Evolutionary conservation across 2,888 invertebrate species (phyloP), one percentile per base, ranked within the genome.

Genomic region (Myopa tessellatipennis): DNA sequence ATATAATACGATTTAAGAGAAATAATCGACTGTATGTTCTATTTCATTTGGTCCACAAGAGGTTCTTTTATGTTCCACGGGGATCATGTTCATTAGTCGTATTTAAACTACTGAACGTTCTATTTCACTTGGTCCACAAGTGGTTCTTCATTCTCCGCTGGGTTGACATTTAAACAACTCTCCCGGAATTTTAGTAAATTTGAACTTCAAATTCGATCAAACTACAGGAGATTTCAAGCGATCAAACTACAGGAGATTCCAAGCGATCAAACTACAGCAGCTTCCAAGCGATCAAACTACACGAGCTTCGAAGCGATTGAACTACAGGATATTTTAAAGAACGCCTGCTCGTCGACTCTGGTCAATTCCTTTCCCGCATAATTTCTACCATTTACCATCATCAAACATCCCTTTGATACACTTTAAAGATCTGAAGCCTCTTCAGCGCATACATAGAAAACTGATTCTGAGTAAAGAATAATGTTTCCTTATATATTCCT

Each of bases 31-130:
- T 65, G 65, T 36, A 65, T 36, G 34, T 65, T 65, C 65, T 65
- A 38, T 65, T 65, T 65, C 65, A 65, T 65, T 65, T 65, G 65
- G 34, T 65, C 38, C 34, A 34, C 36, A 65, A 65, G 65, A 65
- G 65, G 65, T 65, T 65, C 65, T 65, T 65, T 65, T 65, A 38
- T 65, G 16, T 38, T 45, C 6, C 10, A 8, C 45, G 45, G 45
- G 45, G 7, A 3, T 45, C 45, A 10, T 45, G 45, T 45, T 6
- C 45, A 45, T 45, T 45, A 6, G 45, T 45, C 45, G 10, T 8
- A 45, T 45, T 45, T 65, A 38, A 65, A 34, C 12, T 4, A 38
- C 10, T 65, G 38, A 26, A 38, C 65, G 34, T 65, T 65, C 65
- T 65, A 16, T 38, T 65, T 65, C 65, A 65, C 34, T 65, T 38